Conservation (phyloP, 2,888 invertebrate species). For the Thumatha senex region DNA sequence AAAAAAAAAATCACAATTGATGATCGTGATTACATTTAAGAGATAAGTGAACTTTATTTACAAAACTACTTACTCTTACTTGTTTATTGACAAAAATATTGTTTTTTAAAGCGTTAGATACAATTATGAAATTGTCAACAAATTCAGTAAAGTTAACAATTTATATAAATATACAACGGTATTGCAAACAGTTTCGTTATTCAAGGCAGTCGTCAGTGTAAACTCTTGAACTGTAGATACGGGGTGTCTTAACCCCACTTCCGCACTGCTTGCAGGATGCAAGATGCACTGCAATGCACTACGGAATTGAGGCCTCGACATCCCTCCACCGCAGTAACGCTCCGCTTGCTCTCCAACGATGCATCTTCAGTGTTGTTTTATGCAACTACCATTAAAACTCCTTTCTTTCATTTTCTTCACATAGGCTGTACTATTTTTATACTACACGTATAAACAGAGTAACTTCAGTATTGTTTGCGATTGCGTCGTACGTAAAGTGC, state of each 20-base stretch:
- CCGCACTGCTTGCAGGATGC: slow-evolving; percentile 97
- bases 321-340: slow-evolving; percentile 55
- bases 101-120: no score
- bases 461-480: neutral
- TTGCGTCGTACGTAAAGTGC: slow-evolving; percentile 18
- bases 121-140: no score
- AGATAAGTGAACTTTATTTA: no score
- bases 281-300: slow-evolving; percentile 96
- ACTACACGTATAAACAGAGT: neutral
- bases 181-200: no score
- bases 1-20: no score
- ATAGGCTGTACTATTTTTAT: neutral
- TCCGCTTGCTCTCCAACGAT: slow-evolving; percentile 27
- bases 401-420: slow-evolving; percentile 26
- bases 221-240: slow-evolving; percentile 50
- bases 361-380: slow-evolving; percentile 33
- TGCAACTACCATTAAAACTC: slow-evolving; percentile 28
- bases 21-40: no score
- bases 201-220: slow-evolving; percentile 6
- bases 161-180: neutral
- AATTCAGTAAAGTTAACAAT: neutral
- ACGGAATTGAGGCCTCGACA: slow-evolving; percentile 94
- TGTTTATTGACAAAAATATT: no score
- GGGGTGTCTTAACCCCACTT: slow-evolving; percentile 89
- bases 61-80: no score